A percentile compares a stretch with the other conserved stretches of the same genome.
phyloP scores from a whole-genome alignment of 2,797 vertebrate genomes.

The Myotis pilosus region DNA sequence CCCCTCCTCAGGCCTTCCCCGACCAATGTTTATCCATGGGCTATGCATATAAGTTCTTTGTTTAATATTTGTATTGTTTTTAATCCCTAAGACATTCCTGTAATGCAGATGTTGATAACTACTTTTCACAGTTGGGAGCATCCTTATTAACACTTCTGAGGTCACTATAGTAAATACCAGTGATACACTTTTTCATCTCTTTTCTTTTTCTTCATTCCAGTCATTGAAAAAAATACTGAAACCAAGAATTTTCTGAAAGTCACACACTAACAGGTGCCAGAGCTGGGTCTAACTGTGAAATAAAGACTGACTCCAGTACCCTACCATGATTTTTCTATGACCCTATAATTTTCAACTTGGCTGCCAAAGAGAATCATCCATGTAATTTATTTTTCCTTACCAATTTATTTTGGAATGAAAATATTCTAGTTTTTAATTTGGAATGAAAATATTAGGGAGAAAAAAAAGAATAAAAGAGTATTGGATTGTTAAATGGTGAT shows the following conservation, averaged over 20 bases:
- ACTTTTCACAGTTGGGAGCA: background rate
- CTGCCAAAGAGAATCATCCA: background rate
- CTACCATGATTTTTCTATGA: background rate
- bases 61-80: conserved; percentile 30
- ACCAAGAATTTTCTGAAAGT: background rate
- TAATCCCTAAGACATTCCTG: background rate
- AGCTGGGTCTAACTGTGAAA: background rate
- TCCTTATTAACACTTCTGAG: background rate
- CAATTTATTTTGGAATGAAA: background rate
- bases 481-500: background rate
- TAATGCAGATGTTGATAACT: background rate
- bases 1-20: too few species aligned
- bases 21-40: too few species aligned
- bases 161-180: background rate
- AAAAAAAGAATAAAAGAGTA: background rate
- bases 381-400: background rate
- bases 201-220: background rate
- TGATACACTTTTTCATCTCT: background rate
- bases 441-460: background rate
- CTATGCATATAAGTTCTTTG: too few species aligned
- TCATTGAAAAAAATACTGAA: background rate
- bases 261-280: background rate
- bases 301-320: background rate
- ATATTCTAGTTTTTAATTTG: background rate
- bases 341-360: background rate